Evolutionary conservation across 2,888 invertebrate species (phyloP).

Genomic region (Fragum sueziense): DNA sequence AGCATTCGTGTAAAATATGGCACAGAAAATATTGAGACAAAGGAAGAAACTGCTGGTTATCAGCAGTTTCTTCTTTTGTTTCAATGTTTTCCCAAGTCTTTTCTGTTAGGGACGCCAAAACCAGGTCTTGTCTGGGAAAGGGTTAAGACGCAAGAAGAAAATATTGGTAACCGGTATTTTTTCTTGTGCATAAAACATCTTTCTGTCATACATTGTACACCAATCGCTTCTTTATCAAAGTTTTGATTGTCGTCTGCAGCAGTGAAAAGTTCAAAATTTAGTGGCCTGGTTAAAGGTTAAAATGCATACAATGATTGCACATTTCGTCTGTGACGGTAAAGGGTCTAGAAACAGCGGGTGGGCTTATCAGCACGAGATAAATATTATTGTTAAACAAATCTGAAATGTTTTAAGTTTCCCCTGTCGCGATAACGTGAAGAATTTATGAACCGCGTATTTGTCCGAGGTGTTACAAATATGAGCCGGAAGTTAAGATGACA

Average conservation of each 20-base stretch:
- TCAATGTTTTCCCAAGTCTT: no score
- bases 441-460: constrained; percentile 16
- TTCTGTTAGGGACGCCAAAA: no score
- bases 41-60: no score
- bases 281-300: not conserved
- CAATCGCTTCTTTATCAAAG: not conserved
- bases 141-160: not conserved
- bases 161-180: not conserved
- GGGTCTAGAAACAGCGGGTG: not conserved
- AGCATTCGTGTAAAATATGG: no score
- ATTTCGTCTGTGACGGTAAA: not conserved
- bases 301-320: not conserved
- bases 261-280: not conserved
- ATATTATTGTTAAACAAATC: constrained; percentile 39
- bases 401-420: constrained; percentile 25
- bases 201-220: not conserved
- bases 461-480: constrained; percentile 35
- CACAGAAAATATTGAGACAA: no score
- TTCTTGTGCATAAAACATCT: not conserved
- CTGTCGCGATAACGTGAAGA: not conserved
- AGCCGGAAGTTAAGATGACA: constrained; percentile 60
- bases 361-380: constrained; percentile 30
- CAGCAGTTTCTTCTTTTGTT: no score
- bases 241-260: not conserved
- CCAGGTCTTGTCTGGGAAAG: no score